These are phyloP conservation scores for Aplodontia rufa DNA, from an alignment of 2,113 vertebrate species.

Conservation along the genomic window DNA sequence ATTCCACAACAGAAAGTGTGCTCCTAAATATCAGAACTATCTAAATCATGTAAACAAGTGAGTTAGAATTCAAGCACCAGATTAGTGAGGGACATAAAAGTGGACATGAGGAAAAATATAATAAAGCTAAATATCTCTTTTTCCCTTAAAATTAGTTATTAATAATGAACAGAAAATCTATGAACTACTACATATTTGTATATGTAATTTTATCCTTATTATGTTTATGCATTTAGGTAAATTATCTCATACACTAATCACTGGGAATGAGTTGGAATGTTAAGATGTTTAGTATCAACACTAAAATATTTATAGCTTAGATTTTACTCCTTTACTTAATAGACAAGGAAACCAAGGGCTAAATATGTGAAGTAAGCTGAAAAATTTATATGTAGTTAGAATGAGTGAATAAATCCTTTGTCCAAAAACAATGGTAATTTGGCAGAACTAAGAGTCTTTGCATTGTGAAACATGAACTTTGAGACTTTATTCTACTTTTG, in stretches of 20 bases:
- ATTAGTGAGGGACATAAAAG: not conserved
- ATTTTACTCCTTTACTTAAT: not conserved
- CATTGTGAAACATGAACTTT: not conserved
- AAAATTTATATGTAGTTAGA: not conserved
- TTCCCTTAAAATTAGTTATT: not conserved
- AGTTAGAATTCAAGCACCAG: not conserved
- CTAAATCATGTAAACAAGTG: not conserved
- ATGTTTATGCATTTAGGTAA: not conserved
- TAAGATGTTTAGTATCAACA: not conserved
- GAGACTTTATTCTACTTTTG: not conserved
- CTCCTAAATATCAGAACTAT: not conserved
- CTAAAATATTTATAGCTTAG: not conserved
- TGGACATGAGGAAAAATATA: not conserved
- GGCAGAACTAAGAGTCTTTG: not conserved
- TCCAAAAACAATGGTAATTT: not conserved
- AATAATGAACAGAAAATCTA: not conserved
- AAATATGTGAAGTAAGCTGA: not conserved
- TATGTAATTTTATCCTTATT: not conserved
- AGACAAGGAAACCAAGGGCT: not conserved
- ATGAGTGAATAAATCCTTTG: not conserved
- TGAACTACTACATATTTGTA: not conserved
- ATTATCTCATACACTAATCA: not conserved
- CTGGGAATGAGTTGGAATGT: not conserved
- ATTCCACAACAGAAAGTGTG: not conserved
- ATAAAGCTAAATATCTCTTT: not conserved